phyloP scores from a whole-genome alignment of 2,888 invertebrate species.

The Hypomecis punctinalis region DNA sequence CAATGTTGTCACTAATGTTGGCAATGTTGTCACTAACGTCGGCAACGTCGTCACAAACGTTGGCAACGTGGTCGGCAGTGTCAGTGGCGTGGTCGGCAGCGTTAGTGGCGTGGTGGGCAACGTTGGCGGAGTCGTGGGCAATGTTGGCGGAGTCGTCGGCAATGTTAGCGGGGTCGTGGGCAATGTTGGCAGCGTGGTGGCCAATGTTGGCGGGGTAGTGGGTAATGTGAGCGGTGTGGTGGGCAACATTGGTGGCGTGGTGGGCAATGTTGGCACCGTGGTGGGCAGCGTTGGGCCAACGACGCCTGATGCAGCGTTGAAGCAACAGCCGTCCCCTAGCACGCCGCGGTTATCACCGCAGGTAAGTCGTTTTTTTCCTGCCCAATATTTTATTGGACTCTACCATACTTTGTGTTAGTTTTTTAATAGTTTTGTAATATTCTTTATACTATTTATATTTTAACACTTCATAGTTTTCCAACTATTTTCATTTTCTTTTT shows the following conservation, averaged over 20 bases:
- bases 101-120: slow-evolving; percentile 47
- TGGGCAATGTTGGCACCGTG: slow-evolving; percentile 58
- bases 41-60: slow-evolving; percentile 37
- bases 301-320: slow-evolving; percentile 67
- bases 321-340: slow-evolving; percentile 77
- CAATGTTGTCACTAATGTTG: slow-evolving; percentile 31
- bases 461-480: no score
- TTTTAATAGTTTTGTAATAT: no score
- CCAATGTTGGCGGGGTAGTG: slow-evolving; percentile 48
- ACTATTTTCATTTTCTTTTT: no score
- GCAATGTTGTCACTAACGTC: slow-evolving; percentile 35
- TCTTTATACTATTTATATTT: no score
- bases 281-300: slow-evolving; percentile 51
- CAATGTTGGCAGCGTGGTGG: slow-evolving; percentile 56
- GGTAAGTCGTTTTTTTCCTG: slow-evolving; percentile 49
- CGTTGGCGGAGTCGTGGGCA: slow-evolving; percentile 48
- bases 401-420: no score
- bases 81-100: slow-evolving; percentile 55
- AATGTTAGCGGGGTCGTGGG: slow-evolving; percentile 53
- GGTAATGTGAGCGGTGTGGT: slow-evolving; percentile 49
- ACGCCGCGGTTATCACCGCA: slow-evolving; percentile 76
- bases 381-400: slow-evolving; percentile 15
- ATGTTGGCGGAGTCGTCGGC: slow-evolving; percentile 49
- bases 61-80: slow-evolving; percentile 51
- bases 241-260: slow-evolving; percentile 48